phyloP scores from a whole-genome alignment of 2,888 invertebrate genomes.

The Nomada flava region DNA sequence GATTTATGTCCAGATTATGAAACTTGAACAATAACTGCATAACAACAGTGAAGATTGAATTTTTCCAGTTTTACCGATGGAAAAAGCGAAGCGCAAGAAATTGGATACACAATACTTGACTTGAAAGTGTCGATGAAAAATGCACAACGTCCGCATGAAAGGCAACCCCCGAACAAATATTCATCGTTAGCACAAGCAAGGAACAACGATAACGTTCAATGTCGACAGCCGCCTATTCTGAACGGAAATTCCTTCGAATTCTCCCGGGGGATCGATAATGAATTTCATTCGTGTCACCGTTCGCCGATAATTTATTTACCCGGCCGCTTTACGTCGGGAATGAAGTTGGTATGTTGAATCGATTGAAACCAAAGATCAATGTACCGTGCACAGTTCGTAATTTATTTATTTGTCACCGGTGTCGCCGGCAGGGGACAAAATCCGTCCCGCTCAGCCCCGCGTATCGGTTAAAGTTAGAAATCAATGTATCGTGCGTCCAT shows the following conservation, averaged over 20 bases:
- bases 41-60: no score
- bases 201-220: not conserved
- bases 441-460: not conserved
- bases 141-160: no score
- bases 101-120: no score
- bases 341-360: constrained; percentile 28
- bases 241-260: constrained; percentile 33
- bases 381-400: constrained; percentile 26
- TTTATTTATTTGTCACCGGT: constrained; percentile 38
- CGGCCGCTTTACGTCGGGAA: constrained; percentile 11
- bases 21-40: no score
- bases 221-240: not conserved
- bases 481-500: constrained; percentile 1
- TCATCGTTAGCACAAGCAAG: not conserved
- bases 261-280: constrained; percentile 41
- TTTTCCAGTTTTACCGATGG: no score
- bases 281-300: constrained; percentile 48
- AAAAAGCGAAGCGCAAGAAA: no score
- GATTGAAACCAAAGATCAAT: constrained; percentile 46
- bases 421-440: not conserved
- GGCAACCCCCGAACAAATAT: not conserved
- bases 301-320: constrained; percentile 49
- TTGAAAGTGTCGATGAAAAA: no score
- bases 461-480: constrained; percentile 22
- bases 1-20: no score